These are phyloP conservation scores for Bombus ignitus DNA, from an alignment of 1,140 invertebrate species.

Conservation along the genomic window DNA sequence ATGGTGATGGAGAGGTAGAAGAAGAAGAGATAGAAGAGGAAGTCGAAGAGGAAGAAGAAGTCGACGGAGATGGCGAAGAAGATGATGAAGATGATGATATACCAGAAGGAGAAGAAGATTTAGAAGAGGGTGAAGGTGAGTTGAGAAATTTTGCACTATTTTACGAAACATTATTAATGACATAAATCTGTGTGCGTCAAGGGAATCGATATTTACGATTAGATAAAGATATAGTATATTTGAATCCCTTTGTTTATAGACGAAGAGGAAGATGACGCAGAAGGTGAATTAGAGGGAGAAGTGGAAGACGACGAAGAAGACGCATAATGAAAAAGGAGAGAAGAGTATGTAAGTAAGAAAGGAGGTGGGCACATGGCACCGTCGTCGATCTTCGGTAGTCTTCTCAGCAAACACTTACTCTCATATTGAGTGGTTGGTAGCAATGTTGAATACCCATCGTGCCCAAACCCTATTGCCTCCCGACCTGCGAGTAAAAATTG, in stretches of 20 bases:
- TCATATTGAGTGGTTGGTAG: conserved; percentile 83
- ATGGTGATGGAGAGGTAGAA: conserved; percentile 85
- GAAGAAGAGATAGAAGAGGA: conserved; percentile 81
- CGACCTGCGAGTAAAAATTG: conserved; percentile 73
- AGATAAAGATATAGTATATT: not conserved
- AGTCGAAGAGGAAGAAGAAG: conserved; percentile 78
- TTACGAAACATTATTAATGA: not conserved
- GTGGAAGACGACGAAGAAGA: conserved; percentile 83
- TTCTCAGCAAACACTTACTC: conserved; percentile 80
- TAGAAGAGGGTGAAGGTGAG: conserved; percentile 86
- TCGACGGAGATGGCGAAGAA: conserved; percentile 84
- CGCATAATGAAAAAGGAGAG: conserved; percentile 82
- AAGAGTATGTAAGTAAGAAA: conserved; percentile 79
- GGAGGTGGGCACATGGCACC: conserved; percentile 72
- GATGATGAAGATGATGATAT: conserved; percentile 88
- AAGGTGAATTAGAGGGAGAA: conserved; percentile 85
- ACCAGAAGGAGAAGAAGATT: conserved; percentile 87
- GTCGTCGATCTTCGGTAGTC: conserved; percentile 76
- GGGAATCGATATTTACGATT: not conserved
- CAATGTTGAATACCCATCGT: conserved; percentile 79
- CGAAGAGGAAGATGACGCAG: conserved; percentile 84
- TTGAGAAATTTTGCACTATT: not conserved
- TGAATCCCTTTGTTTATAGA: conserved; percentile 81
- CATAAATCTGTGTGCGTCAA: not conserved
- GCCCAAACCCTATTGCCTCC: conserved; percentile 74